Base-by-base conservation (phyloP, 2,888 invertebrate genomes). In the Ophioninae sp. region DNA sequence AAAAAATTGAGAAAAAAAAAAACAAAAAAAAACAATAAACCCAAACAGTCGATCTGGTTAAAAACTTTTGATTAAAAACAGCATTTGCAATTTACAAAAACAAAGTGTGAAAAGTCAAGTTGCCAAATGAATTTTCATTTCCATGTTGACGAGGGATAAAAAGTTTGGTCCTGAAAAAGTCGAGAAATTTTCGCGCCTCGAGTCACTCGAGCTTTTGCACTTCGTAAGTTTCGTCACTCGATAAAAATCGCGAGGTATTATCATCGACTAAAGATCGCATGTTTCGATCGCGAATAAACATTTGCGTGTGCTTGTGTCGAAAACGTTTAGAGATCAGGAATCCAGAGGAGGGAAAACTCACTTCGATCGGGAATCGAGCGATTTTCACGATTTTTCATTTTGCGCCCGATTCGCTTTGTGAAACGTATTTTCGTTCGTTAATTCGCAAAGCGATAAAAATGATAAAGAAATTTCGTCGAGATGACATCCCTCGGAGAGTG, bases 251-350 rank as follows among this genome's bases (percentile, higher is more conserved):
- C 44, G 44, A 44, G 44, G 9, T 7, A 44, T 44, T 8, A 2
- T 44, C 44, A 44, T 44, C 44, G 2, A 44, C 2, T 10, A 7
- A 44, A 9, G 51, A 17, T 51, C 51, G 51, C 51, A 51, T 51
- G 13, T 10, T 51, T 51, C 51, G 51, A 51, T 51, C 51, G 51
- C 51, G 17, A 51, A 13, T 17, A 2, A 68, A 68, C 44, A 51
- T 59, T 78, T 78, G 78, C 74, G 41, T 78, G 73, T 74, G 69
- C 51, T 5, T 68, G 78, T 78, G 56, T 44, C 30, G 44, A 37
- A 61, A 56, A 30, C 22, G 59, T 56, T 9, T 6, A 1, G 5
- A 6, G 2, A 13, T 58, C 58, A 56, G 3, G 9, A 20, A 37
- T 23, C 51, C 22, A 8, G 10, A n/a, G 30, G 0, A 13, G 20